Evolutionary conservation across 2,113 vertebrate species (phyloP), one percentile per base, ranked within the genome.

Genomic region (Leptobrachium ailaonicum): DNA sequence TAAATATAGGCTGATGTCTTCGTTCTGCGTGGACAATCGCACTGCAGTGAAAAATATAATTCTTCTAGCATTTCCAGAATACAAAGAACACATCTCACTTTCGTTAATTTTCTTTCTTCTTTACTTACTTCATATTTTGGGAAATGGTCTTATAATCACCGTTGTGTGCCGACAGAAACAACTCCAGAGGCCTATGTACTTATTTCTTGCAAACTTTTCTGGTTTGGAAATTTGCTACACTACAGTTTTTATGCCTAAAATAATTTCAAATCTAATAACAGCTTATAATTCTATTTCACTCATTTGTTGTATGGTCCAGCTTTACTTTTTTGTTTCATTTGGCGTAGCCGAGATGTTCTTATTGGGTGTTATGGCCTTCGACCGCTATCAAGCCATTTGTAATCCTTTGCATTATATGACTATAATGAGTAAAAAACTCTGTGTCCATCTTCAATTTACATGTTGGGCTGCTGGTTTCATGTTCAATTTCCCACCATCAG

Each of bases 131-230:
- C 79, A 66, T 0, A 20, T 88, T 4, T 10, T 77, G 45, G 76
- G 74, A 12, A 83, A 86, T 40, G 42, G 58, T 58, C 40, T 85
- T 13, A 82, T 79, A 42, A 82, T 84, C 45, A 75, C 84, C 44
- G 73, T 83, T 4, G 82, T 85, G 6, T 6, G 47, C n/a, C 14
- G 2, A 69, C 76, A 83, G 13, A n/a, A 62, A 47, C 63, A 47
- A 14, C 82, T 87, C 32, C 77, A 84, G 67, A 86, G 66, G 32
- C 84, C 82, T 47, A 74, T 88, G 79, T 85, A 86, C 14, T 87
- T 84, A 67, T 85, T 84, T 62, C 82, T 86, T 69, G 75, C 68
- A 71, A 83, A 84, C 41, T 71, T 86, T 6, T 83, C 86, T 76
- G 83, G 82, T 71, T 73, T 85, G 79, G 83, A 86, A 44, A 66